Percentiles rank a stretch among this genome's conserved stretches.
phyloP scores from a whole-genome alignment of 2,797 vertebrate genomes.

The Gymnothorax reevesii region DNA sequence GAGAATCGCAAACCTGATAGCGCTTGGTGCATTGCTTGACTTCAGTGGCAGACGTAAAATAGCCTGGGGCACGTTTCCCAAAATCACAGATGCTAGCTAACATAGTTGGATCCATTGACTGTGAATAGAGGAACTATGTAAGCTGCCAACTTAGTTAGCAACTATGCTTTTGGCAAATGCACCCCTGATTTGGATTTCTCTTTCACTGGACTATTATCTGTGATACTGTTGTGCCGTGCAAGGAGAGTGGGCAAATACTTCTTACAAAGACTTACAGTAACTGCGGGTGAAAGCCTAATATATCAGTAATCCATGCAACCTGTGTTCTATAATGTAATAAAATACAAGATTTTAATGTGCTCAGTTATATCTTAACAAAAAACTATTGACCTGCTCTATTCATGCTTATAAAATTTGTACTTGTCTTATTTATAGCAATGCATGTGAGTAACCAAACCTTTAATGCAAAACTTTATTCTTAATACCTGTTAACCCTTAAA shows the following conservation, averaged over 20 bases:
- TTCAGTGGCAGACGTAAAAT: neutral
- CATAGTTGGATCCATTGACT: too few species aligned
- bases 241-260: neutral
- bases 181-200: neutral
- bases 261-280: neutral
- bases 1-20: neutral
- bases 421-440: neutral
- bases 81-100: too few species aligned
- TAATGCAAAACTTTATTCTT: neutral
- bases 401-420: neutral
- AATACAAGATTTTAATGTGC: neutral
- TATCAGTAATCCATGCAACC: neutral
- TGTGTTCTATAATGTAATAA: neutral
- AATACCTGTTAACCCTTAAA: neutral
- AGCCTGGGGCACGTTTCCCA: too few species aligned
- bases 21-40: neutral
- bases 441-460: neutral
- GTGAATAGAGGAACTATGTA: too few species aligned
- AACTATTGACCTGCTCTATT: neutral
- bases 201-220: neutral
- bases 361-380: neutral
- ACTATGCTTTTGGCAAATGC: too few species aligned
- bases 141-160: too few species aligned
- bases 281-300: neutral
- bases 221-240: neutral